Conservation (phyloP, 2,888 invertebrate genomes). For the Macrosiphum euphorbiae region DNA sequence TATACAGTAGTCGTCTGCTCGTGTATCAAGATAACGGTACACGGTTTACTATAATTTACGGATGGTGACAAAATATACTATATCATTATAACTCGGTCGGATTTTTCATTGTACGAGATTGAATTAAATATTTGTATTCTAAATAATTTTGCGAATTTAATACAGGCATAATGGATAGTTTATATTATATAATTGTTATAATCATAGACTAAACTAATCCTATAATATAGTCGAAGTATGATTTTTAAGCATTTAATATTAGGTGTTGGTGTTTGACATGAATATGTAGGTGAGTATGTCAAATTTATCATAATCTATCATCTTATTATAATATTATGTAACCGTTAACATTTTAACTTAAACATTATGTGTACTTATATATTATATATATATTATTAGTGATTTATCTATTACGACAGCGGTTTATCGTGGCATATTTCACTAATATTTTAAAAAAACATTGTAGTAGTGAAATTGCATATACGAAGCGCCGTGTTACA, state of each 20-base stretch:
- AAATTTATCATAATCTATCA: no score
- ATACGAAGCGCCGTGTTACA: not conserved
- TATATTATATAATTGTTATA: not conserved
- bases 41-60: constrained; percentile 27
- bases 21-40: constrained; percentile 27
- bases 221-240: not conserved
- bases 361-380: no score
- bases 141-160: not conserved
- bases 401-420: not conserved
- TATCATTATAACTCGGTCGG: not conserved
- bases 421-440: not conserved
- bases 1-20: constrained; percentile 9
- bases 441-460: not conserved
- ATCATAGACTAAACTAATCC: not conserved
- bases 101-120: not conserved
- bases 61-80: constrained; percentile 22
- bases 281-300: not conserved
- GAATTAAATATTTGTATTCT: not conserved
- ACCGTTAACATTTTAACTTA: no score
- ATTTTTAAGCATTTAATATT: not conserved
- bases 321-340: no score
- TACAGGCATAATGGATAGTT: not conserved
- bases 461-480: not conserved
- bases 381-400: not conserved
- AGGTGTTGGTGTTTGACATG: not conserved